These are phyloP conservation scores for Eristalis tenax DNA, from an alignment of 2,888 invertebrate genomes.

Conservation along the genomic window DNA sequence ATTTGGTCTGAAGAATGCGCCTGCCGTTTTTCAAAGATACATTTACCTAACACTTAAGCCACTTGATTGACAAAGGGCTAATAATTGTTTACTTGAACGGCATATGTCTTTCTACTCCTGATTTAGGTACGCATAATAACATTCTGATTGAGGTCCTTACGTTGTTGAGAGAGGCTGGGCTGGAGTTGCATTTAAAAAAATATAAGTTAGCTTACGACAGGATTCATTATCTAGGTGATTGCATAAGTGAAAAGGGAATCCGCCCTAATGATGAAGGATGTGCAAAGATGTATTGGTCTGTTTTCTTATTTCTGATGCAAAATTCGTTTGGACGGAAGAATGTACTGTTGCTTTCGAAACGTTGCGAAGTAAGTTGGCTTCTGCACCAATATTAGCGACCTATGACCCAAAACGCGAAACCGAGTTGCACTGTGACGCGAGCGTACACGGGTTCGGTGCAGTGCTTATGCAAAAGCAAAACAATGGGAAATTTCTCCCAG, in stretches of 20 bases:
- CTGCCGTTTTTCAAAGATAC: too few relatives aligned
- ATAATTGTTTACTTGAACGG: slow-evolving; percentile 19
- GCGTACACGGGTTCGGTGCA: slow-evolving; percentile 73
- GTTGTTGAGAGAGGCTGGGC: background rate
- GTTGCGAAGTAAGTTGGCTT: slow-evolving; percentile 38
- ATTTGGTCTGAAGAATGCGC: slow-evolving; percentile 22
- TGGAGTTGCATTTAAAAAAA: slow-evolving; percentile 26
- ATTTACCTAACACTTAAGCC: background rate
- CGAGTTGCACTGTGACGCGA: slow-evolving; percentile 77
- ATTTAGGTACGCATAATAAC: background rate
- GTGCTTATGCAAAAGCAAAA: slow-evolving; percentile 62
- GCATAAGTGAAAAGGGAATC: background rate
- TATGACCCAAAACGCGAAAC: slow-evolving; percentile 74
- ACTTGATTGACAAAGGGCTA: background rate
- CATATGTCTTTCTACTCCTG: background rate
- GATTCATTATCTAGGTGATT: background rate
- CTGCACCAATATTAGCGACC: slow-evolving; percentile 74
- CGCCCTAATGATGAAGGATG: slow-evolving; percentile 3
- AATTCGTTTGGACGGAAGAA: slow-evolving; percentile 9
- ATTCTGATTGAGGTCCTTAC: slow-evolving; percentile 9
- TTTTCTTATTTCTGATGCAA: slow-evolving; percentile 24
- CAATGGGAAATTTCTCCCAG: slow-evolving; percentile 46
- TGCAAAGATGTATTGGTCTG: slow-evolving; percentile 20
- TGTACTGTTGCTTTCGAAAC: slow-evolving; percentile 16
- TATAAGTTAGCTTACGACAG: background rate